Conservation (phyloP, 1,140 invertebrate species). For the Polypedilum pembai region DNA sequence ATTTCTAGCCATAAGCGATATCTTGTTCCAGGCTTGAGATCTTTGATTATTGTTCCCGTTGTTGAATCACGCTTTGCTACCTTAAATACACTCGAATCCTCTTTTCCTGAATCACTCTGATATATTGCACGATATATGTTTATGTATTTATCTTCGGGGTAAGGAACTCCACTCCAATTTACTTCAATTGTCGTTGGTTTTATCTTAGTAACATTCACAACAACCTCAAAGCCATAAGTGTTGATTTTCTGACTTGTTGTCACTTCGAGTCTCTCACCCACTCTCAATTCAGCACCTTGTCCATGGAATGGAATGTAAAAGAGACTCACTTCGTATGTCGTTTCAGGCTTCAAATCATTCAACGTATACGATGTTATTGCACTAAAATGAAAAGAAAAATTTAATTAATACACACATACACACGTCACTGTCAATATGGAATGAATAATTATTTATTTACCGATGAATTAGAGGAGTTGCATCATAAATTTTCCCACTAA, state of each 20-base stretch:
- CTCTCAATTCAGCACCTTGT: constrained; percentile 62
- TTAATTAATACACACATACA: not conserved
- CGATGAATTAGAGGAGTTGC: constrained; percentile 69
- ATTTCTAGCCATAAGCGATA: constrained; percentile 81
- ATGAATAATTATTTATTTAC: constrained; percentile 40
- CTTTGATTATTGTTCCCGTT: constrained; percentile 57
- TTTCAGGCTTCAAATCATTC: constrained; percentile 62
- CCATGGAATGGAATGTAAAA: constrained; percentile 68
- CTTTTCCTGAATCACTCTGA: constrained; percentile 63
- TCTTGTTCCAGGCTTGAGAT: constrained; percentile 71
- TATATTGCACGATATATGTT: constrained; percentile 82
- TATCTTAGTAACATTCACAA: constrained; percentile 62
- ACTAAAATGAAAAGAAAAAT: not conserved
- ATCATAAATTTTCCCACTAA: constrained; percentile 61
- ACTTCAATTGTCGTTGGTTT: constrained; percentile 69
- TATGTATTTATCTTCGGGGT: constrained; percentile 83
- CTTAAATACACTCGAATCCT: constrained; percentile 74
- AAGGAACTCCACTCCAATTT: constrained; percentile 72
- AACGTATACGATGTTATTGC: constrained; percentile 58
- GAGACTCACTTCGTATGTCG: constrained; percentile 67
- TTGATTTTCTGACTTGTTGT: constrained; percentile 54
- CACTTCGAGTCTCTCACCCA: constrained; percentile 58
- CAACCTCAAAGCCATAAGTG: constrained; percentile 73
- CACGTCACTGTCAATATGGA: too few relatives aligned
- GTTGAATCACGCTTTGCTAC: constrained; percentile 71